These are phyloP conservation scores for Mus caroli DNA, from an alignment of 2,797 vertebrate species.

Conservation along the genomic window DNA sequence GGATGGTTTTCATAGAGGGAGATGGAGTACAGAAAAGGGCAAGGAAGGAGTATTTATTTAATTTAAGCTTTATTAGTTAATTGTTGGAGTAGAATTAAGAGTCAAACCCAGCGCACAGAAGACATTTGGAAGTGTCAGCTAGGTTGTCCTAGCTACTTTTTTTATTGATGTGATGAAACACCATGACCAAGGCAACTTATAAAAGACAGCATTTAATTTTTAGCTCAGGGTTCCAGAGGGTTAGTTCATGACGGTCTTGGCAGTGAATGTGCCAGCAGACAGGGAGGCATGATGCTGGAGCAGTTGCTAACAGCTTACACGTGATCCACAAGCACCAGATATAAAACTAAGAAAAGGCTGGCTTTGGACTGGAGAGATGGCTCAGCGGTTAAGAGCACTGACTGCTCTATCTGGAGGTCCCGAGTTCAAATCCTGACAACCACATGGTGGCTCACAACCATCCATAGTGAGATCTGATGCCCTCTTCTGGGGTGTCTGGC, in stretches of 20 bases:
- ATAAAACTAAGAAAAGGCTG: not conserved
- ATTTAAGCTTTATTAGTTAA: slow-evolving; percentile 28
- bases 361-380: too few species aligned
- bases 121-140: not conserved
- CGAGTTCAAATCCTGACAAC: too few species aligned
- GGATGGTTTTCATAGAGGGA: not conserved
- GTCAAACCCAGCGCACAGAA: not conserved
- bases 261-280: too few species aligned
- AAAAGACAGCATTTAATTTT: not conserved
- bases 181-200: not conserved
- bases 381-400: too few species aligned
- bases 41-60: not conserved
- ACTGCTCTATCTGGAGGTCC: too few species aligned
- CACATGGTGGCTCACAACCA: too few species aligned
- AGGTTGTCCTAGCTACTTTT: not conserved
- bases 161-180: not conserved
- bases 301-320: not conserved
- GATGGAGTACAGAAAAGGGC: not conserved
- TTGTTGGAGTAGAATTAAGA: not conserved
- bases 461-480: too few species aligned
- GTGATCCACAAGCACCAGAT: not conserved
- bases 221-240: not conserved
- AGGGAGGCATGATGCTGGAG: not conserved
- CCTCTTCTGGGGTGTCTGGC: too few species aligned
- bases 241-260: not conserved